Evolutionary conservation across 2,888 invertebrate species (phyloP).

Genomic region (Yponomeuta plumbellus): DNA sequence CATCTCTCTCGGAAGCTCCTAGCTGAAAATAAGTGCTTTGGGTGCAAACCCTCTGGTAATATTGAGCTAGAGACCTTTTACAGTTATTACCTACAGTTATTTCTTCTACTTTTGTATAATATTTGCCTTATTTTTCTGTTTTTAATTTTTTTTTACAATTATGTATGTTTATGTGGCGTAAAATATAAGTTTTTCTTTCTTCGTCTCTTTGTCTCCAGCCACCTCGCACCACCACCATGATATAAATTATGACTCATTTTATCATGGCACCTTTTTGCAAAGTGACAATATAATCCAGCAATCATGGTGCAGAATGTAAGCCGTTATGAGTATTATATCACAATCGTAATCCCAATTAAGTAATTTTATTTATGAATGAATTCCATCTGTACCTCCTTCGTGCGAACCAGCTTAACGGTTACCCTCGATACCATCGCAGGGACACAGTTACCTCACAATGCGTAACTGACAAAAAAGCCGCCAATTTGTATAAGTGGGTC

Average conservation of each 20-base stretch:
- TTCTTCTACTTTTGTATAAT: too few species aligned
- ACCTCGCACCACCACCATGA: too few species aligned
- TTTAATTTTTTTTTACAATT: too few species aligned
- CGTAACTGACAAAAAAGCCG: conserved; percentile 41
- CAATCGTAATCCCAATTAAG: conserved; percentile 36
- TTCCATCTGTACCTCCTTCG: neutral
- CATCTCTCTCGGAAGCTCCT: too few species aligned
- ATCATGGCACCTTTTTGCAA: neutral
- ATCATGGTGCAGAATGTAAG: neutral
- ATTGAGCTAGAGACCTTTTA: too few species aligned
- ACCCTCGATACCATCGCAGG: conserved; percentile 17
- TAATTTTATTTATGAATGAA: neutral
- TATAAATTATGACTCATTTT: neutral
- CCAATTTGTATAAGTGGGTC: neutral
- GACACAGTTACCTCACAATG: conserved; percentile 38
- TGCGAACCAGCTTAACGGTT: conserved; percentile 6
- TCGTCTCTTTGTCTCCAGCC: too few species aligned
- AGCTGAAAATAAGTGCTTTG: too few species aligned
- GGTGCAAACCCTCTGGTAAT: too few species aligned
- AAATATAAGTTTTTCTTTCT: too few species aligned
- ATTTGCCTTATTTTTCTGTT: too few species aligned
- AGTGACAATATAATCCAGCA: neutral
- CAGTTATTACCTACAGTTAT: too few species aligned
- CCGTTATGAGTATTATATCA: conserved; percentile 26
- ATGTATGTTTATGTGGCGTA: too few species aligned